A percentile compares a stretch with the other conserved stretches of the same genome.
Evolutionary conservation across 2,888 invertebrate species (phyloP).

Genomic region (Clostera curtula): DNA sequence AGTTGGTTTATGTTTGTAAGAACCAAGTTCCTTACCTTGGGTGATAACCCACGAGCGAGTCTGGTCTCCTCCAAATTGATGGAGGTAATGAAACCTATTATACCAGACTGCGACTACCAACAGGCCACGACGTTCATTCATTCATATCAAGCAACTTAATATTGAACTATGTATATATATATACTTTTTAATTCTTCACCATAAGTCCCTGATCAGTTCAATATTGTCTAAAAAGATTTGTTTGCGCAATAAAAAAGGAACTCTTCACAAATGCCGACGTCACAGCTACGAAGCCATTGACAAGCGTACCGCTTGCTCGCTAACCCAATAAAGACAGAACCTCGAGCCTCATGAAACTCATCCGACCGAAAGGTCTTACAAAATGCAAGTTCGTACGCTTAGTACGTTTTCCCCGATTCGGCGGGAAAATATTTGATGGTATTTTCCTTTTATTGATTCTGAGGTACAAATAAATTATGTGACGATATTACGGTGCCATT

Average conservation of each 20-base stretch:
- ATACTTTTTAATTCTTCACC: too few relatives aligned
- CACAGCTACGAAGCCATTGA: constrained; percentile 19
- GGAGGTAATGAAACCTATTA: too few relatives aligned
- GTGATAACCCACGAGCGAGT: too few relatives aligned
- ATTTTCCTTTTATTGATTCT: constrained; percentile 19
- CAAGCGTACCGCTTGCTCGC: constrained; percentile 10
- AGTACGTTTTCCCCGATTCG: constrained; percentile 1
- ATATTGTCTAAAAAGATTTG: too few relatives aligned
- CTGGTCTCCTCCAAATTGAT: too few relatives aligned
- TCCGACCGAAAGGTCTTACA: constrained; percentile 4
- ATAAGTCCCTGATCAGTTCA: too few relatives aligned
- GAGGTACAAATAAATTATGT: constrained; percentile 20
- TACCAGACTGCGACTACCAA: too few relatives aligned
- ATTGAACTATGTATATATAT: too few relatives aligned
- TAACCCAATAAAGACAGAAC: constrained; percentile 12
- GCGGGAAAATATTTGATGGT: constrained; percentile 19
- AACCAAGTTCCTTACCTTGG: too few relatives aligned
- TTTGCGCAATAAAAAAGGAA: constrained; percentile 10
- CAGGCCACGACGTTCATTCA: too few relatives aligned
- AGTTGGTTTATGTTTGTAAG: too few relatives aligned
- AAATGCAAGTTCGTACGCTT: constrained; percentile 6
- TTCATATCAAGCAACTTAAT: too few relatives aligned
- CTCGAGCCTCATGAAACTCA: neutral
- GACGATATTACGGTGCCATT: constrained; percentile 20
- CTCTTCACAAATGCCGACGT: constrained; percentile 23